Evolutionary conservation across 2,888 invertebrate genomes (phyloP), one percentile per base, ranked within the genome.

Genomic region (Capitulum mitella): DNA sequence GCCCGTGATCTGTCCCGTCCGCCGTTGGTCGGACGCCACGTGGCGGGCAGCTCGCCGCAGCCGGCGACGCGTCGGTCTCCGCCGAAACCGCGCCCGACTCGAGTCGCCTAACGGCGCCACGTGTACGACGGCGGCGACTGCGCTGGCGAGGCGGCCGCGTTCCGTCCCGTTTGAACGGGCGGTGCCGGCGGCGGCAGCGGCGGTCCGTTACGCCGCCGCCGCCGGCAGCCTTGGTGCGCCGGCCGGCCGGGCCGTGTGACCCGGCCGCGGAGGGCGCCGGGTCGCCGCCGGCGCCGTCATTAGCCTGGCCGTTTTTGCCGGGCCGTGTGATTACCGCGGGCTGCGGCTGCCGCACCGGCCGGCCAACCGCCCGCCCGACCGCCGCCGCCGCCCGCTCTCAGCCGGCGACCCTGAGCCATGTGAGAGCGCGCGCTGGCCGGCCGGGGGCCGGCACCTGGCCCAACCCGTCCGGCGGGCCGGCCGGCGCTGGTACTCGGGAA

Each of bases 221-320:
- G n/a, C n/a, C n/a, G n/a, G n/a, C n/a, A n/a, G n/a, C n/a, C n/a
- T n/a, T n/a, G n/a, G n/a, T n/a, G n/a, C n/a, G n/a, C n/a, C n/a
- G n/a, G n/a, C n/a, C n/a, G n/a, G n/a, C n/a, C n/a, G n/a, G n/a
- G n/a, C n/a, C n/a, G 16, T 14, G 48, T 14, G 12, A 22, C 12
- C 8, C 51, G 19, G 51, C 22, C 51, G 51, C 22, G 19, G 22
- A 22, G 19, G 51, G 19, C 43, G 51, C 19, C n/a, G n/a, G n/a
- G n/a, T n/a, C n/a, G n/a, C n/a, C 10, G 64, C 34, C 64, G 34
- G n/a, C n/a, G n/a, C n/a, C n/a, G 64, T 64, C 64, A 64, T 64
- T 64, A 64, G 19, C 34, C 5, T 32, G 34, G 34, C 29, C 64
- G 64, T 64, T 64, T 64, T 64, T 64, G 64, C 19, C 64, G 64